Evolutionary conservation across 2,888 invertebrate species (phyloP).

Genomic region (Helobdella robusta): DNA sequence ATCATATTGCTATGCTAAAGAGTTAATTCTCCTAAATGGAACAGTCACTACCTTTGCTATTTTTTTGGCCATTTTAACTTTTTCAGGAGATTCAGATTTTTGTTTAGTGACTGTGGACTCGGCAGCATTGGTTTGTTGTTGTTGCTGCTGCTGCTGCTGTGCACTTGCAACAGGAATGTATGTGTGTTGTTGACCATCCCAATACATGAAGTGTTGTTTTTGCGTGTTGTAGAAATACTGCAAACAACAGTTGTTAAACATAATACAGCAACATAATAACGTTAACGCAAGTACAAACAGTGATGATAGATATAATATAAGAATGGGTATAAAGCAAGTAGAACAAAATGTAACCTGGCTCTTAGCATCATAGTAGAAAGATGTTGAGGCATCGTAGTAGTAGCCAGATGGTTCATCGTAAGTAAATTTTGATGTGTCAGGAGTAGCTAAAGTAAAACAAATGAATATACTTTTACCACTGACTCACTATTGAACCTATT

Average conservation of each 20-base stretch:
- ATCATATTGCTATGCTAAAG: background rate
- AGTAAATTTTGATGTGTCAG: constrained; percentile 81
- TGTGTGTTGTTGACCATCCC: constrained; percentile 61
- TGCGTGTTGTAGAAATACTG: constrained; percentile 86
- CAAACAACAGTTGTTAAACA: constrained; percentile 27
- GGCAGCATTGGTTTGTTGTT: constrained; percentile 26
- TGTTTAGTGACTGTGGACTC: constrained; percentile 37
- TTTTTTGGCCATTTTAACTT: constrained; percentile 92
- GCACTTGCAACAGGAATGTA: constrained; percentile 41
- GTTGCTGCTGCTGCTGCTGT: background rate
- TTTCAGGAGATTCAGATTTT: constrained; percentile 60
- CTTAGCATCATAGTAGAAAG: constrained; percentile 88
- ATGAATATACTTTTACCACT: too few species aligned
- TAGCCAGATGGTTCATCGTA: constrained; percentile 59
- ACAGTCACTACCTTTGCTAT: constrained; percentile 65
- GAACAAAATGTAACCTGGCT: constrained; percentile 82
- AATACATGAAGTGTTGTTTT: constrained; percentile 83
- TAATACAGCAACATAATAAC: background rate
- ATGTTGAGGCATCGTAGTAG: constrained; percentile 55
- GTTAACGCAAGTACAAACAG: too few species aligned
- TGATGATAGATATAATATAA: too few species aligned
- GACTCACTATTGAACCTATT: background rate
- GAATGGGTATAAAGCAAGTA: too few species aligned
- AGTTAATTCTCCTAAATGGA: background rate
- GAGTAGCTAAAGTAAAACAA: too few species aligned